Percentiles rank a stretch among this genome's conserved stretches.
Conservation (phyloP, 2,797 vertebrate species). For the Phrynocephalus forsythii region DNA sequence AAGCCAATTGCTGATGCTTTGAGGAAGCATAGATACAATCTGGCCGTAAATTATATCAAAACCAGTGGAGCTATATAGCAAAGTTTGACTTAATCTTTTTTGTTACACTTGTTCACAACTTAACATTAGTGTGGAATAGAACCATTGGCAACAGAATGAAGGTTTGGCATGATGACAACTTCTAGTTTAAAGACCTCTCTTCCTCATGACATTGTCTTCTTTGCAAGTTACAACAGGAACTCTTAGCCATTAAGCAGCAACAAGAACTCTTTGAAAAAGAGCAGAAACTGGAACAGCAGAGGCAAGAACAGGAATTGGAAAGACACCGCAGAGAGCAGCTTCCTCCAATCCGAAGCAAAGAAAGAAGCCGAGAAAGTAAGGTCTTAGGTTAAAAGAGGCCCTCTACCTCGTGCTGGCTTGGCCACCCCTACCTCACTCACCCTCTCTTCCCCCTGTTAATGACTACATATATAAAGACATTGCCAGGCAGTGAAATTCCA, state of each 20-base stretch:
- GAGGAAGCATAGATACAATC: not conserved
- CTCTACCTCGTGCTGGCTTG: slow-evolving; percentile 33
- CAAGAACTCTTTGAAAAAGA: slow-evolving; percentile 98
- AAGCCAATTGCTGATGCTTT: not conserved
- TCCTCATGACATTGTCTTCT: slow-evolving; percentile 82
- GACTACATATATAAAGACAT: slow-evolving; percentile 41
- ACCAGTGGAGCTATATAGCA: not conserved
- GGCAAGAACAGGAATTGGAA: slow-evolving; percentile 96
- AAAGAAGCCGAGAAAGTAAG: slow-evolving; percentile 97
- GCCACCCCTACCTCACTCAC: slow-evolving; percentile 23
- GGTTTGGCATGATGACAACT: slow-evolving; percentile 24
- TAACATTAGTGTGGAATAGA: not conserved
- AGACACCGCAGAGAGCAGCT: slow-evolving; percentile 91
- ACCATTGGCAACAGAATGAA: not conserved
- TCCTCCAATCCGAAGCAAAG: slow-evolving; percentile 89
- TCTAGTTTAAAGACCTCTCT: slow-evolving; percentile 69
- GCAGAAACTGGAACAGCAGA: slow-evolving; percentile 93
- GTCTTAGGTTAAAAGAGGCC: slow-evolving; percentile 60
- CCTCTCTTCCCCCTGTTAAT: not conserved
- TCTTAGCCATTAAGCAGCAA: slow-evolving; percentile 96
- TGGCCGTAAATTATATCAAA: not conserved
- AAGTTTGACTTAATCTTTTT: not conserved
- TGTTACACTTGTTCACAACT: not conserved
- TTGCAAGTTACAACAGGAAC: slow-evolving; percentile 97
- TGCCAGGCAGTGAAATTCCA: not conserved